Evolutionary conservation across 2,113 vertebrate genomes (phyloP).

Genomic region (Dromaius novaehollandiae): DNA sequence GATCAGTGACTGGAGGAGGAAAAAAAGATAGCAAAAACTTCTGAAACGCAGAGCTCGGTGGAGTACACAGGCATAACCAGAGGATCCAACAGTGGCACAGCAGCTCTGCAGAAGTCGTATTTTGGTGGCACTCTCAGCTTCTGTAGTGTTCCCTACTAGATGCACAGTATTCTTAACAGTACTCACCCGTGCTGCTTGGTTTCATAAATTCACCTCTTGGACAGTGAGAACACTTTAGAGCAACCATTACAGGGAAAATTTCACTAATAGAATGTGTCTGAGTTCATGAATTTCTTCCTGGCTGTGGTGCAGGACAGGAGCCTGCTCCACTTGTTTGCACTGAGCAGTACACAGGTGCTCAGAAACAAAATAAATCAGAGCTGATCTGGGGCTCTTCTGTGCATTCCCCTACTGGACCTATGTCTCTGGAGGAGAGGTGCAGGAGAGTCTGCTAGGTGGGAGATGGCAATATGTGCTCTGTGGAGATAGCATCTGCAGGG

Average conservation of each 20-base stretch:
- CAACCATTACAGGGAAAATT: not conserved
- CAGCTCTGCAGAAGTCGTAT: not conserved
- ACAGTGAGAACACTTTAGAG: not conserved
- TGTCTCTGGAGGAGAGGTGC: not conserved
- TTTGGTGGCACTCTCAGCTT: not conserved
- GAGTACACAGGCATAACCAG: not conserved
- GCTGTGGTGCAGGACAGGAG: not conserved
- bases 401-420: not conserved
- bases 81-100: not conserved
- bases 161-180: not conserved
- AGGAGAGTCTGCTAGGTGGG: not conserved
- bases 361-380: not conserved
- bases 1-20: not conserved
- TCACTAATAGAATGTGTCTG: not conserved
- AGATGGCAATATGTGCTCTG: not conserved
- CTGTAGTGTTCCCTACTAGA: not conserved
- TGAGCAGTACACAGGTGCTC: not conserved
- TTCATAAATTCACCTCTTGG: not conserved
- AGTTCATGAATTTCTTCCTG: not conserved
- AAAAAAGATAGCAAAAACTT: no score
- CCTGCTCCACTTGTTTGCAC: not conserved
- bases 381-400: fast-evolving
- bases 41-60: no score
- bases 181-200: not conserved
- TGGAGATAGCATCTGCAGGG: not conserved